These are phyloP conservation scores for Lynx canadensis DNA, from an alignment of 2,113 vertebrate genomes.

Conservation along the genomic window DNA sequence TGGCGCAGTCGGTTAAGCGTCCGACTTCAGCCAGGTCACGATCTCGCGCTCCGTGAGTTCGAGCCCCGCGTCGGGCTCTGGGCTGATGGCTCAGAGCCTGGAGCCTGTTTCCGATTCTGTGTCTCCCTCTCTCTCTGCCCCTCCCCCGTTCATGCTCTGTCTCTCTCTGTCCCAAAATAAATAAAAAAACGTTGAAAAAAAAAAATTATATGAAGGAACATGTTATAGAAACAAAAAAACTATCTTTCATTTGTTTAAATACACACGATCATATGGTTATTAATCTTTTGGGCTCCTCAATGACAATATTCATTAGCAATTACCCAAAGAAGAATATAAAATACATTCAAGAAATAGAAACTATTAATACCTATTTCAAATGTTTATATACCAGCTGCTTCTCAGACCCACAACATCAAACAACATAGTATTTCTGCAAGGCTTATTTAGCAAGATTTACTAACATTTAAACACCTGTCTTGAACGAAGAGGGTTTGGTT, in stretches of 20 bases:
- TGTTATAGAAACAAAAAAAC: neutral
- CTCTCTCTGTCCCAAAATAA: too few species aligned
- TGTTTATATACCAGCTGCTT: neutral
- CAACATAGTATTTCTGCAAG: neutral
- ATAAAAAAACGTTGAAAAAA: too few species aligned
- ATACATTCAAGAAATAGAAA: neutral
- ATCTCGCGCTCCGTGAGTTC: too few species aligned
- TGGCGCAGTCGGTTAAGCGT: too few species aligned
- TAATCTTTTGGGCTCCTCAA: neutral
- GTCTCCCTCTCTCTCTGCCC: too few species aligned
- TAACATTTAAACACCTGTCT: conserved; percentile 93
- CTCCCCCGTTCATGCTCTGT: too few species aligned
- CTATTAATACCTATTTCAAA: neutral
- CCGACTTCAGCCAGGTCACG: too few species aligned
- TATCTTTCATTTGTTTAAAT: neutral
- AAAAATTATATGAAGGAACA: neutral
- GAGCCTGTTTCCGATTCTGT: too few species aligned
- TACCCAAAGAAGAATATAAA: conserved; percentile 29
- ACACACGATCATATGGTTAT: neutral
- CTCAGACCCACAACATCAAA: neutral
- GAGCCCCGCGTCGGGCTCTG: too few species aligned
- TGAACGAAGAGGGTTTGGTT: conserved; percentile 90
- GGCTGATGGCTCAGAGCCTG: too few species aligned
- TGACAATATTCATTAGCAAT: neutral
- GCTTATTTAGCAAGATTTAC: conserved; percentile 32